Conservation (phyloP, 2,113 vertebrate genomes). For the Ciconia maguari region DNA sequence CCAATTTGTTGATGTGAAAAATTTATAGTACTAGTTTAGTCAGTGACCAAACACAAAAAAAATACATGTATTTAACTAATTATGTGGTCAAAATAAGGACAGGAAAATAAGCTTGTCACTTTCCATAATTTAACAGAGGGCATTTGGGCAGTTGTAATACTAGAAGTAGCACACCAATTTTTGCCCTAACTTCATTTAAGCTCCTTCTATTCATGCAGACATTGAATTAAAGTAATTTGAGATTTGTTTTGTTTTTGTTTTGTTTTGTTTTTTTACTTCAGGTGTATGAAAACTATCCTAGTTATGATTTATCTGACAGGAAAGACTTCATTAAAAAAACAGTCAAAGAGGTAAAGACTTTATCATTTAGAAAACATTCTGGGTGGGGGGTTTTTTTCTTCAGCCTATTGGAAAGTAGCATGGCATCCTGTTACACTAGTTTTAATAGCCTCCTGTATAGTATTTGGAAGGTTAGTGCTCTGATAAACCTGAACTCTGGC, state of each 20-base stretch:
- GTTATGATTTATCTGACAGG: slow-evolving; percentile 85
- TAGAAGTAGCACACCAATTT: background rate
- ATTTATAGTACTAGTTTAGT: background rate
- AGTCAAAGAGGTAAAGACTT: slow-evolving; percentile 88
- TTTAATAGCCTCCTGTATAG: background rate
- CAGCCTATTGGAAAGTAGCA: background rate
- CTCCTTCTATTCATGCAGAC: background rate
- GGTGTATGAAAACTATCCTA: slow-evolving; percentile 92
- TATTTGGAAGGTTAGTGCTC: background rate
- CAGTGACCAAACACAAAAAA: background rate
- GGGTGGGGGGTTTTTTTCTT: background rate
- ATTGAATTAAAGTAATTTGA: background rate
- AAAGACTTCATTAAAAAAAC: slow-evolving; percentile 94
- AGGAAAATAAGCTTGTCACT: background rate
- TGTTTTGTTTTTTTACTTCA: slow-evolving; percentile 48
- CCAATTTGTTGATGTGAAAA: background rate
- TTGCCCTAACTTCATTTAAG: background rate
- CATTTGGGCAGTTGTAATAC: background rate
- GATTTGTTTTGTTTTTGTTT: background rate
- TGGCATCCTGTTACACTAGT: background rate
- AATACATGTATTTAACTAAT: background rate
- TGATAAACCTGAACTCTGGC: background rate
- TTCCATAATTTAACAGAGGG: background rate
- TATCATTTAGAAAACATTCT: background rate
- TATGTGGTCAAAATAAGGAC: background rate